phyloP scores from a whole-genome alignment of 2,113 vertebrate species.

The Colinus virginianus region DNA sequence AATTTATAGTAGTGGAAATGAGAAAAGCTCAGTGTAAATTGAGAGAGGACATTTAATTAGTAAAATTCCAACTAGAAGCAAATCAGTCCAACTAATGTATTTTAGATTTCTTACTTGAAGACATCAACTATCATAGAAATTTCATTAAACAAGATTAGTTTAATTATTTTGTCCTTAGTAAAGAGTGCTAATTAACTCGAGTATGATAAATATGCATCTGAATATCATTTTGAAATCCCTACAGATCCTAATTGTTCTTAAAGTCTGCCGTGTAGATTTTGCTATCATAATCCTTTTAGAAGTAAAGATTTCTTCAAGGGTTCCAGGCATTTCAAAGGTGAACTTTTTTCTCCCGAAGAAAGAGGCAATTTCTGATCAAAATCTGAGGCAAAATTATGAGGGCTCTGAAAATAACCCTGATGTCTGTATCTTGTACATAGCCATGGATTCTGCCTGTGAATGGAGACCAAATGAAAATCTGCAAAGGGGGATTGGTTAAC shows the following conservation, averaged over 20 bases:
- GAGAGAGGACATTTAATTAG: conserved; percentile 55
- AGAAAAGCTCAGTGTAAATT: conserved; percentile 44
- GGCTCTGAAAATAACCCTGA: conserved; percentile 32
- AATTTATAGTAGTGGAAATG: conserved; percentile 33
- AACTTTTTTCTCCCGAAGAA: neutral
- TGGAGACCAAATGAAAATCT: conserved; percentile 52
- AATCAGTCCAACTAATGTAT: conserved; percentile 63
- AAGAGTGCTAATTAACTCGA: conserved; percentile 62
- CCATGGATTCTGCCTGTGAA: conserved; percentile 6
- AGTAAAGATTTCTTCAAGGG: conserved; percentile 46
- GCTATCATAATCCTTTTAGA: conserved; percentile 14
- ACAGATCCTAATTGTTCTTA: conserved; percentile 68
- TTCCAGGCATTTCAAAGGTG: neutral
- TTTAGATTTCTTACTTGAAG: conserved; percentile 61
- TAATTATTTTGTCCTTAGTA: conserved; percentile 73
- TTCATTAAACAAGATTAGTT: conserved; percentile 70
- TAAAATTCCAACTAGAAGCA: conserved; percentile 48
- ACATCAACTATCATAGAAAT: conserved; percentile 61
- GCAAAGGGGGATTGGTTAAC: neutral
- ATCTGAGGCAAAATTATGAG: conserved; percentile 49
- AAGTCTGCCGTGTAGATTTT: conserved; percentile 35
- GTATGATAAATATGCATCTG: conserved; percentile 62
- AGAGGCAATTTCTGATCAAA: conserved; percentile 30
- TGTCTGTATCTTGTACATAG: neutral
- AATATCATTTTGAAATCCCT: conserved; percentile 64